Evolutionary conservation across 2,797 vertebrate species (phyloP).

Genomic region (Otolemur crassicaudatus): DNA sequence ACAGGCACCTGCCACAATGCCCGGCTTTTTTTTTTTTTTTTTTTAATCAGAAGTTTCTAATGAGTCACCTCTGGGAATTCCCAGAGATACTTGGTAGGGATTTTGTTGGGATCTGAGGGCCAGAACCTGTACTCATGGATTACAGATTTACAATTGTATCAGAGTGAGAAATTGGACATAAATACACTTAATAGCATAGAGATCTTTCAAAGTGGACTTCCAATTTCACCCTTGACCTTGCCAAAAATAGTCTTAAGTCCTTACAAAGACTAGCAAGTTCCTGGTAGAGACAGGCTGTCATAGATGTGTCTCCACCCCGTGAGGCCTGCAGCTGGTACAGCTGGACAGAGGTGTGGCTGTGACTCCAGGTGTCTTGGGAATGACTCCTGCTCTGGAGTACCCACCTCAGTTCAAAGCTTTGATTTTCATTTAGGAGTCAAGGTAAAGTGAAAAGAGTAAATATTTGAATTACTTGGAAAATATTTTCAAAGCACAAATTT

Average conservation of each 20-base stretch:
- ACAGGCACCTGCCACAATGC: no score
- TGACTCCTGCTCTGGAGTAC: not conserved
- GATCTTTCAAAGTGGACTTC: not conserved
- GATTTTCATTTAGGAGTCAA: not conserved
- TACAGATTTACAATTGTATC: not conserved
- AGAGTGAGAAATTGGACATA: not conserved
- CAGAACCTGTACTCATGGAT: not conserved
- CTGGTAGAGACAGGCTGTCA: not conserved
- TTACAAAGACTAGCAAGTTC: not conserved
- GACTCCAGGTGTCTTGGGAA: not conserved
- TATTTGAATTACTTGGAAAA: not conserved
- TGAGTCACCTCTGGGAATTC: not conserved
- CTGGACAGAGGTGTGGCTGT: not conserved
- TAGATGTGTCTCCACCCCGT: not conserved
- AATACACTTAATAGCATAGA: constrained; percentile 36
- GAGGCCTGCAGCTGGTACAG: not conserved
- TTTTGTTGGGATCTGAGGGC: constrained; percentile 6
- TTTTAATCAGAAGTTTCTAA: not conserved
- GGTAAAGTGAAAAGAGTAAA: not conserved
- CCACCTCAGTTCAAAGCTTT: not conserved
- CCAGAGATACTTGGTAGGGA: not conserved
- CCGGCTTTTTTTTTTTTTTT: no score
- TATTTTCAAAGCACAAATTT: not conserved
- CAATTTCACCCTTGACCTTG: not conserved
- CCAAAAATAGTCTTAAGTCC: not conserved